These are phyloP conservation scores for Dasysyrphus tricinctus DNA, from an alignment of 2,888 invertebrate species.

Conservation along the genomic window DNA sequence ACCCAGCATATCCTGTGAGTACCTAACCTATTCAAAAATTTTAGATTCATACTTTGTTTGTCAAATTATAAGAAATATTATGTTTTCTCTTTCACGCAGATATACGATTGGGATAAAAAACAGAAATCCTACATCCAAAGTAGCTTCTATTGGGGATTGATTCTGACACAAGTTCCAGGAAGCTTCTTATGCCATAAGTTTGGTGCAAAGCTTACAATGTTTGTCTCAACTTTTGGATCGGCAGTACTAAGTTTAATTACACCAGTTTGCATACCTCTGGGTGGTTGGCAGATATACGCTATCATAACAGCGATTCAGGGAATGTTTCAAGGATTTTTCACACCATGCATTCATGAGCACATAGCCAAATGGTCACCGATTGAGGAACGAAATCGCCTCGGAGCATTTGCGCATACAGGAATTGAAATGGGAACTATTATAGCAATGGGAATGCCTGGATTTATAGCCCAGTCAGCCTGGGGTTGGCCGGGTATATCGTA, in stretches of 20 bases:
- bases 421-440: slow-evolving; percentile 36
- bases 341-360: slow-evolving; percentile 27
- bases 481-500: slow-evolving; percentile 34
- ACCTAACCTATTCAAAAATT: background rate
- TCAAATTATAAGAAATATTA: background rate
- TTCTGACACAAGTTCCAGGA: slow-evolving; percentile 24
- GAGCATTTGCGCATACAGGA: slow-evolving; percentile 20
- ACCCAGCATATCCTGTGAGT: slow-evolving; percentile 19
- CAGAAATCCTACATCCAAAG: slow-evolving; percentile 28
- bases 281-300: slow-evolving; percentile 17
- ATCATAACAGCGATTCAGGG: slow-evolving; percentile 13
- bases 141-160: slow-evolving; percentile 29
- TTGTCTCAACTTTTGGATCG: slow-evolving; percentile 15
- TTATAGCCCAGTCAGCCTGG: slow-evolving; percentile 13
- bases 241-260: slow-evolving; percentile 19
- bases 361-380: slow-evolving; percentile 34
- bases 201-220: slow-evolving; percentile 20
- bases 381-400: slow-evolving; percentile 17
- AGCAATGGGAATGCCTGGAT: slow-evolving; percentile 82
- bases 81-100: background rate
- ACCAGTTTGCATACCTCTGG: slow-evolving; percentile 20
- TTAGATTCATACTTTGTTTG: background rate
- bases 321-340: slow-evolving; percentile 22
- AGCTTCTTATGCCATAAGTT: slow-evolving; percentile 15
- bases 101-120: slow-evolving; percentile 60